A percentile compares a stretch with the other conserved stretches of the same genome.
Conservation (phyloP, 2,797 vertebrate genomes). For the Hapalemur alaotrensis region DNA sequence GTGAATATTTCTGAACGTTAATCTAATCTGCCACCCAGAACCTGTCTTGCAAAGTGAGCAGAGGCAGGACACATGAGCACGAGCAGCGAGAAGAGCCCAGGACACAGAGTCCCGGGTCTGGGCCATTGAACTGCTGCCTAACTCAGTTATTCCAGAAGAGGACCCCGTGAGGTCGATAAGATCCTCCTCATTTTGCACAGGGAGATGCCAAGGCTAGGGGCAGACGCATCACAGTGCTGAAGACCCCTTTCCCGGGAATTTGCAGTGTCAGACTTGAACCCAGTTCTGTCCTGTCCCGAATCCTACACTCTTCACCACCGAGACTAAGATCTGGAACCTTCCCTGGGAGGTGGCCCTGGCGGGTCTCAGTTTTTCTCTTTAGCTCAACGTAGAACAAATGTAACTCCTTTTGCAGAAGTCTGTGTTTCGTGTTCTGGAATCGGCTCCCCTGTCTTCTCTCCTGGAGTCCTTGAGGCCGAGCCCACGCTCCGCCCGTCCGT, state of each 20-base stretch:
- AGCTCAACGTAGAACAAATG: neutral
- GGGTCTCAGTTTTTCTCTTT: neutral
- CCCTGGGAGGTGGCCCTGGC: neutral
- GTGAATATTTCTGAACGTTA: neutral
- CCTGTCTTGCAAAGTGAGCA: neutral
- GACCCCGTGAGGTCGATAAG: accelerated
- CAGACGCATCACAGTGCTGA: neutral
- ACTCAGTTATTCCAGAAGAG: neutral
- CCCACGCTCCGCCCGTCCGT: neutral
- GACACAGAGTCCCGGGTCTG: neutral
- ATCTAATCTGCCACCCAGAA: neutral
- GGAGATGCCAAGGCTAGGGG: neutral
- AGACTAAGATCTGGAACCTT: neutral
- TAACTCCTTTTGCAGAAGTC: neutral
- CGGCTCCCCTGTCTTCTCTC: neutral
- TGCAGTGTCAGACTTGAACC: neutral
- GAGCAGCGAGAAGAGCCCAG: neutral
- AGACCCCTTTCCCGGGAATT: neutral
- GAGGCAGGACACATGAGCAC: neutral
- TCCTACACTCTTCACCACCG: neutral
- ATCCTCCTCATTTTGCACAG: neutral
- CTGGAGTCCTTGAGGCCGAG: neutral
- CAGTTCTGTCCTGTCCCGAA: neutral
- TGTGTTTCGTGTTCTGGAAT: neutral
- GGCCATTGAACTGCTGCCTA: too few relatives aligned